phyloP scores from a whole-genome alignment of 1,140 invertebrate species.

The Apis cerana region DNA sequence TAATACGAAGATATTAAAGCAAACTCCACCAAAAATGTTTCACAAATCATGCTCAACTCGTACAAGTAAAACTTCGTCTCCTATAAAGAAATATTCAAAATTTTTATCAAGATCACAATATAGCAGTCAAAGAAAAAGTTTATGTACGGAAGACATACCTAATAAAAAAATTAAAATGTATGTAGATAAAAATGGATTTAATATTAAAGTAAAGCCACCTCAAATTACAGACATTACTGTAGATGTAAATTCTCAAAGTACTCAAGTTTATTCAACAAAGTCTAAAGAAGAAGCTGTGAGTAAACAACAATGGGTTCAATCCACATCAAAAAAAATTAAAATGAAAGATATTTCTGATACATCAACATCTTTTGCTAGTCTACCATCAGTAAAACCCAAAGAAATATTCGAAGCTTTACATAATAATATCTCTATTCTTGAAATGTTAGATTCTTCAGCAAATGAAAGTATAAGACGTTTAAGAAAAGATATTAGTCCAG shows the following conservation, averaged over 20 bases:
- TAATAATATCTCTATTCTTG: constrained; percentile 70
- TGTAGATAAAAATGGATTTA: constrained; percentile 38
- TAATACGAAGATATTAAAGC: constrained; percentile 27
- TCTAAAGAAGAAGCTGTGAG: constrained; percentile 13
- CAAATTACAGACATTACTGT: constrained; percentile 41
- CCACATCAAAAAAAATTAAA: constrained; percentile 50
- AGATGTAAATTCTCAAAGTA: constrained; percentile 72
- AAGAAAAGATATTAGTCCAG: constrained; percentile 68
- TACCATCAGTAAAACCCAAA: constrained; percentile 62
- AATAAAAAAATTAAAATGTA: constrained; percentile 48
- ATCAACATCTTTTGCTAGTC: constrained; percentile 77
- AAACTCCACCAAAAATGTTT: constrained; percentile 37
- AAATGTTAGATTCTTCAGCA: constrained; percentile 72
- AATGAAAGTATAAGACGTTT: constrained; percentile 51
- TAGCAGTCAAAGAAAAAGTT: constrained; percentile 54
- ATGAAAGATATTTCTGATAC: constrained; percentile 73
- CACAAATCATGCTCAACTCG: constrained; percentile 61
- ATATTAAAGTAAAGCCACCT: constrained; percentile 50
- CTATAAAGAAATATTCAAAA: constrained; percentile 55
- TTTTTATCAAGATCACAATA: constrained; percentile 48
- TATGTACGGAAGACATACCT: neutral
- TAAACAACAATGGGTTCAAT: constrained; percentile 56
- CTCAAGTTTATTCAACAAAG: constrained; percentile 38
- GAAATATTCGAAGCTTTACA: constrained; percentile 35
- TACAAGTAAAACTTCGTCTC: constrained; percentile 51